Conservation (phyloP, 2,888 invertebrate genomes). For the Hirtodrosophila alboralis region DNA sequence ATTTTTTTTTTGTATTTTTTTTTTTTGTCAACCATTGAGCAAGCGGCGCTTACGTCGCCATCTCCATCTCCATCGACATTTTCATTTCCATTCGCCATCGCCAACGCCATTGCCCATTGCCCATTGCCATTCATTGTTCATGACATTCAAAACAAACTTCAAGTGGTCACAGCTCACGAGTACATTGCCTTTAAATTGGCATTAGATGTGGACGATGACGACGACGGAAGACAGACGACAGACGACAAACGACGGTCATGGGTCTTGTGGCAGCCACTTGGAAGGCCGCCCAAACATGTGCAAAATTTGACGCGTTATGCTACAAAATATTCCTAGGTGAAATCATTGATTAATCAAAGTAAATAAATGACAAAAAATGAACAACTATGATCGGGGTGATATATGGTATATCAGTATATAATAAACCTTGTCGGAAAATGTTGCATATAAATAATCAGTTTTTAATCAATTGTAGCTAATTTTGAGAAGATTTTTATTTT, state of each 20-base stretch:
- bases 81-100: constrained; percentile 22
- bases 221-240: constrained; percentile 3
- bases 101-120: constrained; percentile 7
- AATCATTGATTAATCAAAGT: too few species aligned
- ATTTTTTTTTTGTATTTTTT: too few species aligned
- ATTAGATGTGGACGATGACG: constrained; percentile 9
- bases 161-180: constrained; percentile 58
- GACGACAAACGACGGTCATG: constrained; percentile 29
- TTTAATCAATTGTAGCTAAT: too few species aligned
- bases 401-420: too few species aligned
- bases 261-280: constrained; percentile 21
- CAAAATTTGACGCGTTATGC: neutral
- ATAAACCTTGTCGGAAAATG: too few species aligned
- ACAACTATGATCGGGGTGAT: too few species aligned
- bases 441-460: too few species aligned
- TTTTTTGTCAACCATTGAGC: constrained; percentile 69
- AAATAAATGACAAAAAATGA: too few species aligned
- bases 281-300: constrained; percentile 35
- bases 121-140: constrained; percentile 68
- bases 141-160: constrained; percentile 78
- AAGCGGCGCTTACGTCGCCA: constrained; percentile 57
- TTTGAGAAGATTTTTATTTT: too few species aligned
- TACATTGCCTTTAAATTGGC: constrained; percentile 52
- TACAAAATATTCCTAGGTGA: neutral
- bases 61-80: constrained; percentile 10